These are phyloP conservation scores for Nothura maculosa DNA, from an alignment of 2,797 vertebrate species.

Conservation along the genomic window DNA sequence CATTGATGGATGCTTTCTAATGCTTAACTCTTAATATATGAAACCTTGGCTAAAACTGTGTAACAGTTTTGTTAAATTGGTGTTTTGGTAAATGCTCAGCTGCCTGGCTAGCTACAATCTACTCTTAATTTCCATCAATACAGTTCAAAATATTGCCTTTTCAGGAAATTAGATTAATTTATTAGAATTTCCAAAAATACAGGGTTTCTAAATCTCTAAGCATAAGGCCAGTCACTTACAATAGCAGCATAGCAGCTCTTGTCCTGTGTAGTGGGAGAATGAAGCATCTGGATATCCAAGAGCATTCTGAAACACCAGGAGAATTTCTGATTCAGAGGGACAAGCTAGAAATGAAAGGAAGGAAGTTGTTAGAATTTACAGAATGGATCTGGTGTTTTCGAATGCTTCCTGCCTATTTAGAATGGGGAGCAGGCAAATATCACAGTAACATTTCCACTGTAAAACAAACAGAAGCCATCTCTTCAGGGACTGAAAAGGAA, in stretches of 20 bases:
- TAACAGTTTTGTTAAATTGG: background rate
- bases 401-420: slow-evolving; percentile 18
- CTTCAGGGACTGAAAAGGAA: slow-evolving; percentile 39
- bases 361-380: slow-evolving; percentile 28
- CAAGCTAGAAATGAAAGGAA: background rate
- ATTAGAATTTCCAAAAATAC: background rate
- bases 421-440: slow-evolving; percentile 55
- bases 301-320: background rate
- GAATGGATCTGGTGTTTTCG: background rate
- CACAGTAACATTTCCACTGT: slow-evolving; percentile 69
- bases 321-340: background rate
- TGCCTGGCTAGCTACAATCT: background rate
- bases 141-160: background rate
- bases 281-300: background rate
- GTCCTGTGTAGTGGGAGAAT: background rate
- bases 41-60: background rate
- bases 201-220: background rate
- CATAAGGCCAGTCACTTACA: background rate
- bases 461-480: slow-evolving; percentile 50
- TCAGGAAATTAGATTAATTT: background rate
- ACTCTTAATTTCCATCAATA: background rate
- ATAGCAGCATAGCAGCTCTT: background rate
- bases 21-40: background rate
- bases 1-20: background rate
- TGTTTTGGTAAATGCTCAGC: background rate